Percentiles rank a stretch among this genome's conserved stretches.
phyloP scores from a whole-genome alignment of 1,140 invertebrate genomes.

The Heliconius eleuchia region DNA sequence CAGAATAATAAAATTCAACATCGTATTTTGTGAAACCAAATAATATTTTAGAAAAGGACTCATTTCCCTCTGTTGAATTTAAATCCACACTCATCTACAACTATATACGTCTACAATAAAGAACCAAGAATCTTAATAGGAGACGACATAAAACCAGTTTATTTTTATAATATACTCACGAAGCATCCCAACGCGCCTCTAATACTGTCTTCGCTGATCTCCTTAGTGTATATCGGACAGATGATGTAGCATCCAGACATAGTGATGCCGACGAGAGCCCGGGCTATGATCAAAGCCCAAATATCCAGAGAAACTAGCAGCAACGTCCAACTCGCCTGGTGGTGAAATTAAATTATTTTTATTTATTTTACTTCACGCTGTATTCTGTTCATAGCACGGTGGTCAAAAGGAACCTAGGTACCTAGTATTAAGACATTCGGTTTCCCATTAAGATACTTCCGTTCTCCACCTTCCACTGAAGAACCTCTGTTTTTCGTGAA shows the following conservation, averaged over 20 bases:
- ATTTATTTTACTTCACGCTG: not conserved
- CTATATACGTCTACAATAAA: not conserved
- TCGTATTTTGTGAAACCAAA: no score
- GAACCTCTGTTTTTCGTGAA: no score
- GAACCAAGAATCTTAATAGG: not conserved
- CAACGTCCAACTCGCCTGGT: constrained; percentile 37
- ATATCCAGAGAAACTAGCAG: constrained; percentile 33
- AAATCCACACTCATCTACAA: not conserved
- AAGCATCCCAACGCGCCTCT: not conserved
- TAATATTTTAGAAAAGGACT: no score
- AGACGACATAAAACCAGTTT: not conserved
- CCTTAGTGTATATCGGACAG: constrained; percentile 41
- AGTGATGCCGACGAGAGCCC: constrained; percentile 40
- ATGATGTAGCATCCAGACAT: constrained; percentile 45
- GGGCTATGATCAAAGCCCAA: constrained; percentile 35
- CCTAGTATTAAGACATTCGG: no score
- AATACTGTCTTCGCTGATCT: constrained; percentile 49
- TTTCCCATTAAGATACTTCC: no score
- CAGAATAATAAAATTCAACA: no score
- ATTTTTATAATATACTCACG: not conserved
- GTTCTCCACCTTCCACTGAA: no score
- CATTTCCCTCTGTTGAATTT: no score
- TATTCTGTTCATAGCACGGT: not conserved
- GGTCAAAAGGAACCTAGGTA: no score
- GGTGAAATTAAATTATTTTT: not conserved